Evolutionary conservation across 1,140 invertebrate genomes (phyloP), one percentile per base, ranked within the genome.

Genomic region (Anoplophora glabripennis): DNA sequence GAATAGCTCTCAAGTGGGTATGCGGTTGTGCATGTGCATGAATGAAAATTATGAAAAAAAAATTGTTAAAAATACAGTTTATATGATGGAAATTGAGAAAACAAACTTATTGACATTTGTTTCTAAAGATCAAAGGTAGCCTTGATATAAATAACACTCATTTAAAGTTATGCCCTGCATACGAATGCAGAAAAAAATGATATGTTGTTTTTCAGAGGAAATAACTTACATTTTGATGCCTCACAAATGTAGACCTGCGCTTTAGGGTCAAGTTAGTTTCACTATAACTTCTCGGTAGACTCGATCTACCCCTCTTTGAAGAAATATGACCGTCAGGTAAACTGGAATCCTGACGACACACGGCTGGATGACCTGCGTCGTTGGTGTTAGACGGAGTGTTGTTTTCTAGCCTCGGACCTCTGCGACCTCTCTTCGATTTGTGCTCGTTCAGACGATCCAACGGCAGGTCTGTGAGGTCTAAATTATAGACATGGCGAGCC

Each of bases 401-500:
- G 18, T 42, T 58, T 69, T 67, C 74, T 58, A 65, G 52, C 66
- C 71, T 59, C 51, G 68, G n/a, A 53, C 65, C 28, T 57, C 66
- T 49, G 7, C 67, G 41, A 44, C 54, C 33, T 45, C 65, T 60
- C 53, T 71, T 72, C 12, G 61, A 64, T 69, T 93, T 92, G 67
- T 91, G 90, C 68, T 94, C 92, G 41, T 85, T 89, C 17, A 94
- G 74, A 59, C 92, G 79, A 70, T 95, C 92, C 46, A 96, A 73
- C 1, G 93, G 93, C 37, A 96, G 76, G 77, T 97, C 93, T 49
- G 88, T 88, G 40, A 98, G 76, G 79, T 98, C 94, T 58, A 98
- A 80, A 62, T 89, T 88, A 70, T 98, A 98, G 17, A 98, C 93
- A 71, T 96, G 93, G 33, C 91, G 84, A 0, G 94, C 94, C 35